Conservation (phyloP, 92 coral and sea anemone species). For the Hydrozoanthus gracilis region DNA sequence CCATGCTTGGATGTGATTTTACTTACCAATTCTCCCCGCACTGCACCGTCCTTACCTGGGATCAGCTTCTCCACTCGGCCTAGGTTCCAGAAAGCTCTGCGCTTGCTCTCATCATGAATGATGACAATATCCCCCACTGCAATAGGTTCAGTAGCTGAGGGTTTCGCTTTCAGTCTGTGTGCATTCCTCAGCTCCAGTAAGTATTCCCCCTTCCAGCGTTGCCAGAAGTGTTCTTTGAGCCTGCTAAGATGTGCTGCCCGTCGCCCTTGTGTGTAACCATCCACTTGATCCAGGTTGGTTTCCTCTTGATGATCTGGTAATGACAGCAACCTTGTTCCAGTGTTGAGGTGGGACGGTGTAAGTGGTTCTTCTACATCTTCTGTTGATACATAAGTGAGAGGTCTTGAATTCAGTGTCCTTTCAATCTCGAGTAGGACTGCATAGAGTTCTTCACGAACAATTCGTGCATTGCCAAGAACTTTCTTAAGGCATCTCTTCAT, state of each 20-base stretch:
- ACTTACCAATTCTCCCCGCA: conserved; percentile 34
- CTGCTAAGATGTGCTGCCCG: not conserved
- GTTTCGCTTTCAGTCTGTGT: conserved; percentile 17
- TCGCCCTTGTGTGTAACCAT: not conserved
- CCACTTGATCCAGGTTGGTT: not conserved
- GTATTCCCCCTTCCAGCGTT: conserved; percentile 33
- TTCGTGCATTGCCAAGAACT: conserved; percentile 15
- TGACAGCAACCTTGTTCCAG: conserved; percentile 8
- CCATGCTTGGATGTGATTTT: not conserved
- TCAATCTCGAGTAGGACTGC: conserved; percentile 10
- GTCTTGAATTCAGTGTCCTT: not conserved
- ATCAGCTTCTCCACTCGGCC: conserved; percentile 25
- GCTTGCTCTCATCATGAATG: not conserved
- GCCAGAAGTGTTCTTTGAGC: conserved; percentile 34
- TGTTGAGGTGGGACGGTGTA: not conserved
- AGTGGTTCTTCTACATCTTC: conserved; percentile 5
- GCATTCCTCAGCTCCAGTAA: conserved; percentile 3
- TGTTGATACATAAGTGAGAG: conserved; percentile 10
- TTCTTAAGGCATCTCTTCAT: conserved; percentile 52
- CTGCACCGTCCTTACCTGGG: conserved; percentile 18
- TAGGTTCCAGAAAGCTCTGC: conserved; percentile 1
- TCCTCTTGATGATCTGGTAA: conserved; percentile 2
- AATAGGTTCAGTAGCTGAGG: not conserved
- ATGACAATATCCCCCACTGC: conserved; percentile 2
- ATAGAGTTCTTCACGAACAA: not conserved